Conservation (phyloP, 2,113 vertebrate genomes). For the Microcebus griseorufus region DNA sequence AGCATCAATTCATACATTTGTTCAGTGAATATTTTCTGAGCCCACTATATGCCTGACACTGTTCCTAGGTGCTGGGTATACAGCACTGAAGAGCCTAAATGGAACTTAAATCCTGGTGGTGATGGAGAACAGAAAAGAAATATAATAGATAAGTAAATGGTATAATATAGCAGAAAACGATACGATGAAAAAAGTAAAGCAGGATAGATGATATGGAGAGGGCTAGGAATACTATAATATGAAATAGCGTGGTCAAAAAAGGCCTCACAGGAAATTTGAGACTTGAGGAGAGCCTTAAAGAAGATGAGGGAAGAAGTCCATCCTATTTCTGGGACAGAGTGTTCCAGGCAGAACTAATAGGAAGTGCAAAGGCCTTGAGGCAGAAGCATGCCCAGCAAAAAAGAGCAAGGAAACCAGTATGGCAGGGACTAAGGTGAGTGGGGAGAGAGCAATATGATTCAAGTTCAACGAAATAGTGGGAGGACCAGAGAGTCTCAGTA, state of each 20-base stretch:
- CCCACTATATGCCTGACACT: background rate
- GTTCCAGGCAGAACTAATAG: background rate
- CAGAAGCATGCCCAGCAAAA: background rate
- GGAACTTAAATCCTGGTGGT: constrained; percentile 36
- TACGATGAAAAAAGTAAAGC: background rate
- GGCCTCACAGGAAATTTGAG: background rate
- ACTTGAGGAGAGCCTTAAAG: constrained; percentile 5
- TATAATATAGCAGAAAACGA: constrained; percentile 21
- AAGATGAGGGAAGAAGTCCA: background rate
- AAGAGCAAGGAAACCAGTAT: background rate
- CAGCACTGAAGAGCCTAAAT: background rate
- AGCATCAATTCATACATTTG: constrained; percentile 4
- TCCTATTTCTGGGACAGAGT: background rate
- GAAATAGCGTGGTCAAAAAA: background rate
- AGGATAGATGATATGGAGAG: background rate
- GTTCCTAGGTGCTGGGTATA: background rate
- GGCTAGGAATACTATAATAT: background rate
- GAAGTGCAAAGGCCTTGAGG: background rate
- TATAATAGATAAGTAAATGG: background rate
- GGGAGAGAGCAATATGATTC: background rate
- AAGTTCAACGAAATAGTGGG: background rate
- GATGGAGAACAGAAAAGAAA: background rate
- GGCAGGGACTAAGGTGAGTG: background rate
- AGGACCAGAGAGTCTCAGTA: background rate
- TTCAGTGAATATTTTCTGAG: background rate